Evolutionary conservation across 92 coral and sea anemone genomes (phyloP).

Genomic region (Micromussa lordhowensis): DNA sequence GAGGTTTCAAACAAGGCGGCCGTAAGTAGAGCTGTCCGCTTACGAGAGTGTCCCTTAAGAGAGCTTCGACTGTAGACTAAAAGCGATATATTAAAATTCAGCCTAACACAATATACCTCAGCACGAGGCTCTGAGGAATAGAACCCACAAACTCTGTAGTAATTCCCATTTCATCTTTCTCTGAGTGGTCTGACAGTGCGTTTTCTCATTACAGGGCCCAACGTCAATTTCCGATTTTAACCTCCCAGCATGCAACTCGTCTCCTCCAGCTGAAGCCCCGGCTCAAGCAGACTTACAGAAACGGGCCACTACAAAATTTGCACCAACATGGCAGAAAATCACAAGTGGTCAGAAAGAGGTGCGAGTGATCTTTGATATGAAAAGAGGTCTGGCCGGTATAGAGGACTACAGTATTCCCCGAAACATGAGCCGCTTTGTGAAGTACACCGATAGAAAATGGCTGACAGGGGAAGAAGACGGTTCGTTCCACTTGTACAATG

Average conservation of each 20-base stretch:
- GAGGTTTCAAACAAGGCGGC: too few species aligned
- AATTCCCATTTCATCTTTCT: too few species aligned
- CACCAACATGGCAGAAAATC: slow-evolving; percentile 39
- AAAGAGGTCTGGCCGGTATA: slow-evolving; percentile 22
- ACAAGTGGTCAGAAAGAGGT: slow-evolving; percentile 12
- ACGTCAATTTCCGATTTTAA: slow-evolving; percentile 20
- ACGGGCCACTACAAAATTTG: background rate
- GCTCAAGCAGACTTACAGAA: background rate
- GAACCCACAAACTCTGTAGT: too few species aligned
- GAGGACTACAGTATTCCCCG: slow-evolving; percentile 28
- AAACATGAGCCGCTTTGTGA: slow-evolving; percentile 14
- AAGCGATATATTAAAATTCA: too few species aligned
- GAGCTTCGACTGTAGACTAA: too few species aligned
- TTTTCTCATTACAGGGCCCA: slow-evolving; percentile 17
- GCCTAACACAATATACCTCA: too few species aligned
- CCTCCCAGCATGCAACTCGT: slow-evolving; percentile 1
- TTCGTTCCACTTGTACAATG: slow-evolving; percentile 56
- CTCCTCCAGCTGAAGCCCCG: background rate
- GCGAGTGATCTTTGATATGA: slow-evolving; percentile 55
- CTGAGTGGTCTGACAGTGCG: background rate
- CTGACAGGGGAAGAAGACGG: slow-evolving; percentile 49
- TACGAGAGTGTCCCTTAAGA: too few species aligned
- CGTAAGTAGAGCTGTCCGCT: too few species aligned
- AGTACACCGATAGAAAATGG: slow-evolving; percentile 40
- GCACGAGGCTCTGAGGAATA: too few species aligned